A percentile compares a stretch with the other conserved stretches of the same genome.
Evolutionary conservation across 2,888 invertebrate genomes (phyloP).

Genomic region (Liposcelis brunnea): DNA sequence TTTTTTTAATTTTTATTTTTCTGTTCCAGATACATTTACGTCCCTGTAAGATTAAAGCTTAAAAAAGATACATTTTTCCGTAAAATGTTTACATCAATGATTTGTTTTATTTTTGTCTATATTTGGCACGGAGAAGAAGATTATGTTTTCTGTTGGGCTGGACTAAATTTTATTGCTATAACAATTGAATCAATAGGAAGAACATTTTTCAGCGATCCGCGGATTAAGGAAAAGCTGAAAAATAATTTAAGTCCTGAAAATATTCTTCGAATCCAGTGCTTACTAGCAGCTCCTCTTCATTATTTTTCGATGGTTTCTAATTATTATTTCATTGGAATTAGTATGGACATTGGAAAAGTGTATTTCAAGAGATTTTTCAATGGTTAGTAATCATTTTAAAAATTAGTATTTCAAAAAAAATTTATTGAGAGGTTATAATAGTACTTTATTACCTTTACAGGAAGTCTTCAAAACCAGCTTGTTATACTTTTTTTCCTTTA

Average conservation of each 20-base stretch:
- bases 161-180: slow-evolving; percentile 68
- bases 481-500: slow-evolving; percentile 2
- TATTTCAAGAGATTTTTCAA: slow-evolving; percentile 41
- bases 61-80: slow-evolving; percentile 24
- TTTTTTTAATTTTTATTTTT: slow-evolving; percentile 14
- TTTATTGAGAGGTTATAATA: no score
- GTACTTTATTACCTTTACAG: background rate
- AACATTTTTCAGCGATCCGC: slow-evolving; percentile 28
- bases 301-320: slow-evolving; percentile 68
- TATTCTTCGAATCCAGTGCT: slow-evolving; percentile 44
- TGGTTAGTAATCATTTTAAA: slow-evolving; percentile 25
- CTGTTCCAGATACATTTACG: slow-evolving; percentile 62
- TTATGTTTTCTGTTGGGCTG: slow-evolving; percentile 70
- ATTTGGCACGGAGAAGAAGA: slow-evolving; percentile 76
- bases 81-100: slow-evolving; percentile 49
- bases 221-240: slow-evolving; percentile 28
- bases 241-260: slow-evolving; percentile 23
- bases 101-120: slow-evolving; percentile 68
- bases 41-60: slow-evolving; percentile 35
- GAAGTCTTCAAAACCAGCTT: slow-evolving; percentile 10
- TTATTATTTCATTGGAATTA: slow-evolving; percentile 66
- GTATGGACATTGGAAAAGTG: slow-evolving; percentile 51
- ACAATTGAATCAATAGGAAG: slow-evolving; percentile 48
- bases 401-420: no score
- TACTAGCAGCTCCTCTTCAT: slow-evolving; percentile 54